Percentiles rank a stretch among this genome's conserved stretches.
Evolutionary conservation across 2,888 invertebrate genomes (phyloP).

Genomic region (Panopea generosa): DNA sequence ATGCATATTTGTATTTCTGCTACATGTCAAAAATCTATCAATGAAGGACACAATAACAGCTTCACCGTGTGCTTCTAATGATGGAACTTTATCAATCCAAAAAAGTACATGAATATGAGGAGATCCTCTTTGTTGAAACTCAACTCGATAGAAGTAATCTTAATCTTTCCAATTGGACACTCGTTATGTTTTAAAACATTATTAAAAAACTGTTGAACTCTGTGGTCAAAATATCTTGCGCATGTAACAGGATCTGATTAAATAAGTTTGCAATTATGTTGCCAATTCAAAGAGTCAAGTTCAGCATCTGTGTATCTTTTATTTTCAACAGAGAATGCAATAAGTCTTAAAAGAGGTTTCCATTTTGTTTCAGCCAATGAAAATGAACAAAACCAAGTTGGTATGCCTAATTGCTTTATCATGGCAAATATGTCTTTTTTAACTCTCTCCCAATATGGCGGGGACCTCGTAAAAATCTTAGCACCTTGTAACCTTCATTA

Average conservation of each 20-base stretch:
- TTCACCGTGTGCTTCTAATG: background rate
- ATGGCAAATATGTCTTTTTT: slow-evolving; percentile 67
- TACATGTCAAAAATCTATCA: slow-evolving; percentile 22
- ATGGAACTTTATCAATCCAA: slow-evolving; percentile 56
- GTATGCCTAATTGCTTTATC: slow-evolving; percentile 48
- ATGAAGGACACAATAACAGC: slow-evolving; percentile 13
- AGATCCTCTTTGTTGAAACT: slow-evolving; percentile 56
- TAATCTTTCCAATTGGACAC: slow-evolving; percentile 35
- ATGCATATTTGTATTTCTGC: slow-evolving; percentile 3
- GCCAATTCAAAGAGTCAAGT: slow-evolving; percentile 18
- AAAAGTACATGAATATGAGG: slow-evolving; percentile 57
- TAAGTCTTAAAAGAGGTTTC: slow-evolving; percentile 32
- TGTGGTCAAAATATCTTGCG: slow-evolving; percentile 43
- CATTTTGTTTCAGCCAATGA: slow-evolving; percentile 65
- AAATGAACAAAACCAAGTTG: slow-evolving; percentile 36
- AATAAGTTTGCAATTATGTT: slow-evolving; percentile 25
- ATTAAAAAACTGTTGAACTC: slow-evolving; percentile 40
- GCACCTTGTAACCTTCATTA: slow-evolving; percentile 57
- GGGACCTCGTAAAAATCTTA: slow-evolving; percentile 52
- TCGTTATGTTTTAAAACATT: slow-evolving; percentile 22
- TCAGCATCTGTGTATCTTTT: slow-evolving; percentile 31
- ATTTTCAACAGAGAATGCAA: slow-evolving; percentile 21
- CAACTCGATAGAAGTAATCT: slow-evolving; percentile 43
- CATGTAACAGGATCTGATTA: slow-evolving; percentile 51
- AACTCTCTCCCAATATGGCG: slow-evolving; percentile 64